A percentile compares a stretch with the other conserved stretches of the same genome.
These are phyloP conservation scores for Perognathus longimembris DNA, from an alignment of 2,113 vertebrate species.

Conservation along the genomic window DNA sequence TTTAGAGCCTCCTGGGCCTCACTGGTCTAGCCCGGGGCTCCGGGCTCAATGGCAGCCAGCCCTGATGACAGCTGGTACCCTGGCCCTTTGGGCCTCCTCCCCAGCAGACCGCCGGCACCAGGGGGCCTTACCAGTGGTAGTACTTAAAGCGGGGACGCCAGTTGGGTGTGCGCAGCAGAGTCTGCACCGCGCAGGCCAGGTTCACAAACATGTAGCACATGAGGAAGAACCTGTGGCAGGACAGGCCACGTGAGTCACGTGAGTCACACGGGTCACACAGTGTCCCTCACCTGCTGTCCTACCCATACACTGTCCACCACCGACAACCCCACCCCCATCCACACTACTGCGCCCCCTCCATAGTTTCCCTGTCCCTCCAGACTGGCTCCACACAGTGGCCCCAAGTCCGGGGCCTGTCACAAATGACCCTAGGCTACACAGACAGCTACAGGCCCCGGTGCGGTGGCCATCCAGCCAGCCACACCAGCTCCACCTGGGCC, in stretches of 20 bases:
- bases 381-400: background rate
- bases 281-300: no score
- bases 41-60: no score
- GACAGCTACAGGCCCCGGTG: background rate
- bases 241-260: no score
- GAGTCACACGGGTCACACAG: background rate
- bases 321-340: no score
- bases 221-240: slow-evolving; percentile 91
- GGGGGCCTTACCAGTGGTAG: slow-evolving; percentile 92
- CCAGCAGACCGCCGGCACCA: no score
- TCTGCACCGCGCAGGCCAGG: slow-evolving; percentile 96
- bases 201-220: slow-evolving; percentile 99
- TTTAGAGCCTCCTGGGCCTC: background rate
- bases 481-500: background rate
- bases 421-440: background rate
- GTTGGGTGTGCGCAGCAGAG: slow-evolving; percentile 95
- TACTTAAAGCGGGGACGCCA: slow-evolving; percentile 98
- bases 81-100: background rate
- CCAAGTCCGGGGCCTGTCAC: background rate
- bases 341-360: background rate
- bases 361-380: rapidly evolving
- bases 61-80: background rate
- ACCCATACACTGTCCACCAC: no score
- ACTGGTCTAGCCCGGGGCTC: background rate
- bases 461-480: background rate